Evolutionary conservation across 2,797 vertebrate species (phyloP).

Genomic region (Allobates femoralis): DNA sequence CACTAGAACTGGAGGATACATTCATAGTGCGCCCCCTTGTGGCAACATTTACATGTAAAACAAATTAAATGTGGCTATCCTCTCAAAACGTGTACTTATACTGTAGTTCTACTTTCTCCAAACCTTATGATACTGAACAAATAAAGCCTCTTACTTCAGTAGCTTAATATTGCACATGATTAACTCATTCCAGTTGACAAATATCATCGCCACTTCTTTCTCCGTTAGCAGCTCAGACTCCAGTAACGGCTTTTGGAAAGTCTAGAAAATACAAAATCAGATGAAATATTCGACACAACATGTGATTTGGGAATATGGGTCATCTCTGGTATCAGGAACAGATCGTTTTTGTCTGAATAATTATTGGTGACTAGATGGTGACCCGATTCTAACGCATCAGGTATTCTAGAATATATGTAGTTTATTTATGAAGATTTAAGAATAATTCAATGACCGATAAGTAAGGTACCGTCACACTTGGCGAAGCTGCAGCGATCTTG

Average conservation of each 20-base stretch:
- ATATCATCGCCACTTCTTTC: conserved; percentile 98
- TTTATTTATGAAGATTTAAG: too few species aligned
- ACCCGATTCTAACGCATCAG: too few species aligned
- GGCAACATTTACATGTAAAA: neutral
- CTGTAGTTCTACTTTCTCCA: too few species aligned
- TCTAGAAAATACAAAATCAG: conserved; percentile 72
- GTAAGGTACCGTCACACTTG: too few species aligned
- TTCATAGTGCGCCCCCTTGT: neutral
- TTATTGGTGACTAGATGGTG: too few species aligned
- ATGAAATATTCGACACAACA: neutral
- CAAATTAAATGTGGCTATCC: neutral
- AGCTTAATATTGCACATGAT: conserved; percentile 99
- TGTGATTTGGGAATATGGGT: neutral
- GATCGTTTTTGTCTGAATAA: neutral
- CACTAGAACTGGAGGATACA: neutral
- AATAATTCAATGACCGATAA: too few species aligned
- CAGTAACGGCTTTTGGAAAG: conserved; percentile 95
- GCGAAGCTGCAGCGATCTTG: too few species aligned
- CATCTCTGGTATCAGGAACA: neutral
- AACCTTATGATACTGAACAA: neutral
- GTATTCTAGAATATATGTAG: too few species aligned
- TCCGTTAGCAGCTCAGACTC: conserved; percentile 95
- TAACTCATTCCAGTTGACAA: conserved; percentile 99
- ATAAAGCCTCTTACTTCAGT: conserved; percentile 85
- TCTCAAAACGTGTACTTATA: too few species aligned